Evolutionary conservation across 2,888 invertebrate species (phyloP).

Genomic region (Caenorhabditis imperialis): DNA sequence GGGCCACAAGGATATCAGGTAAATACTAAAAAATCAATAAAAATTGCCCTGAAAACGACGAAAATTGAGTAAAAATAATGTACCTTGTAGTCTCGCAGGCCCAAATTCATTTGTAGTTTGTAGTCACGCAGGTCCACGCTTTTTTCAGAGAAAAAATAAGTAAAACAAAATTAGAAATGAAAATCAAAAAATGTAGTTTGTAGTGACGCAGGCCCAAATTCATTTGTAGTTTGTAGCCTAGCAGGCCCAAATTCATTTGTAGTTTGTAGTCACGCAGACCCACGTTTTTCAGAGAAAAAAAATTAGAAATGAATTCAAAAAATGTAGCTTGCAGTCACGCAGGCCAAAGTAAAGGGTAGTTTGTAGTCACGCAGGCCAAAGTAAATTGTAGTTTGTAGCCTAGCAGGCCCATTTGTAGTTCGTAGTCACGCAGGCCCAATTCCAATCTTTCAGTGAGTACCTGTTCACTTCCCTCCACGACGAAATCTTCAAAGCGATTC

Average conservation of each 20-base stretch:
- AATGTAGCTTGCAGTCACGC: slow-evolving; percentile 7
- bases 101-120: no score
- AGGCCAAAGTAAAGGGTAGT: background rate
- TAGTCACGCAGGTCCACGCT: no score
- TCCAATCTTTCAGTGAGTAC: slow-evolving; percentile 61
- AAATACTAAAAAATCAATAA: background rate
- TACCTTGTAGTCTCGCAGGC: no score
- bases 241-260: no score
- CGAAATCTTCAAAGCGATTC: slow-evolving; percentile 74
- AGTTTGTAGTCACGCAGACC: no score
- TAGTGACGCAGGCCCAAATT: no score
- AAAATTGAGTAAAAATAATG: no score
- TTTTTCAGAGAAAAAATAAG: no score
- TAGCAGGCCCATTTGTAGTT: background rate
- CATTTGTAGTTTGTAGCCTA: no score
- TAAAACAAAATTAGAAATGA: no score
- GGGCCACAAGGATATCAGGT: slow-evolving; percentile 81
- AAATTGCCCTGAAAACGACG: background rate
- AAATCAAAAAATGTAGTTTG: no score
- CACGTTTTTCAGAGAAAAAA: slow-evolving; percentile 10
- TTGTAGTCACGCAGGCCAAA: slow-evolving; percentile 10
- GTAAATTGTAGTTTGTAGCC: background rate
- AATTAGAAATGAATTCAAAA: no score
- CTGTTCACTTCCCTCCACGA: slow-evolving; percentile 69
- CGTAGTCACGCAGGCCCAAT: slow-evolving; percentile 10